Evolutionary conservation across 1,140 invertebrate genomes (phyloP).

Genomic region (Pygmarrhopalites habei): DNA sequence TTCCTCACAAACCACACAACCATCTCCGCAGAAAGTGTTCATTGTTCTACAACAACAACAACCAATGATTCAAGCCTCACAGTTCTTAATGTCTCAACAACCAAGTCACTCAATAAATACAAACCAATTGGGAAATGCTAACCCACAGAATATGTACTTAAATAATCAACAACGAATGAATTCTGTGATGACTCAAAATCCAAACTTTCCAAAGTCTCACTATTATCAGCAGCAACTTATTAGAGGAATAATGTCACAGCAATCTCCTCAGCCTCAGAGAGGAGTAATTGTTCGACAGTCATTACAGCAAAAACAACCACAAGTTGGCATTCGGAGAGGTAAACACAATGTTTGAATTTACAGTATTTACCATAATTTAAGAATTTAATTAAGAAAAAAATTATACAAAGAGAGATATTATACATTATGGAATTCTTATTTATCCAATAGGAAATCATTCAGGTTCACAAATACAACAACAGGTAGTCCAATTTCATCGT

Average conservation of each 20-base stretch:
- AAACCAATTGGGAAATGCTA: background rate
- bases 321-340: too few species aligned
- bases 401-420: too few species aligned
- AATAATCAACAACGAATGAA: background rate
- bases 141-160: too few species aligned
- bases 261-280: background rate
- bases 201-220: too few species aligned
- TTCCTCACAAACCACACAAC: background rate
- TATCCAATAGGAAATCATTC: too few species aligned
- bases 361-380: too few species aligned
- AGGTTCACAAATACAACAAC: too few species aligned
- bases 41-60: constrained; percentile 4
- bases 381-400: too few species aligned
- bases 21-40: background rate
- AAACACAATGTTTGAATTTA: too few species aligned
- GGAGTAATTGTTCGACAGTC: background rate
- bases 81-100: background rate
- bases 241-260: constrained; percentile 2
- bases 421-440: too few species aligned
- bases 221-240: background rate
- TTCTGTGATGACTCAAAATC: background rate
- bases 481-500: background rate
- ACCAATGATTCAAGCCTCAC: background rate
- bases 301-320: constrained; percentile 16
- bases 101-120: background rate